Base-by-base conservation (phyloP, 2,888 invertebrate genomes). In the Maniola hyperantus region DNA sequence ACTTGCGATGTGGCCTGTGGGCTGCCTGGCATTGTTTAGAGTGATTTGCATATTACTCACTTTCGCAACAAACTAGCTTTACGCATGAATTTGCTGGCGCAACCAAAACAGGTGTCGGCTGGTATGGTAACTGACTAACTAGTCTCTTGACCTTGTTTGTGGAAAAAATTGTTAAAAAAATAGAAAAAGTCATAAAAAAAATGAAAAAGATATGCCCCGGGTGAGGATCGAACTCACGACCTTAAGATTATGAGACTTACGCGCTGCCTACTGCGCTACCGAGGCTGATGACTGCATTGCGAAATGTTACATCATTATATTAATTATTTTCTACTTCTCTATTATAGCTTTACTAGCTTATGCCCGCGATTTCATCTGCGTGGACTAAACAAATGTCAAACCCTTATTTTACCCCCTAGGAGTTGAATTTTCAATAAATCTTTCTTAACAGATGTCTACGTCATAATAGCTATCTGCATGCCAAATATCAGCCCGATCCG, bases 221-320 rank as follows among this genome's bases (percentile, higher is more conserved):
- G 96, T 96, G 96, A 96, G 96, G 96, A 96, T 97, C 96, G 97
- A 97, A 97, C 97, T 97, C 96, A 97, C 96, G 97, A 96, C 96
- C 97, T 97, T 97, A 95, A 96, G 96, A 96, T 96, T 96, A 96
- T 96, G 96, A 96, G 96, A 96, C 96, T 96, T 95, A 96, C 96
- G 96, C 96, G 96, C 96, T 96, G 94, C 96, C 96, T 95, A 95
- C 96, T 96, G 96, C 96, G 96, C 96, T 94, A 95, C 95, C 95
- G 95, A 95, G 95, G 95, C 95, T 18, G 39, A 0, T 67, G 33
- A 1, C 33, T 1, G 7, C 2, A 20, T 36, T 20, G 39, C 11
- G 34, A 61, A 50, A 36, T 39, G 0, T 18, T 5, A 13, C 20
- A 36, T 15, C 33, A 4, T 42, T 46, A 20, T 50, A 20, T n/a